phyloP scores from a whole-genome alignment of 2,113 vertebrate genomes.

The Pleuronectes platessa region DNA sequence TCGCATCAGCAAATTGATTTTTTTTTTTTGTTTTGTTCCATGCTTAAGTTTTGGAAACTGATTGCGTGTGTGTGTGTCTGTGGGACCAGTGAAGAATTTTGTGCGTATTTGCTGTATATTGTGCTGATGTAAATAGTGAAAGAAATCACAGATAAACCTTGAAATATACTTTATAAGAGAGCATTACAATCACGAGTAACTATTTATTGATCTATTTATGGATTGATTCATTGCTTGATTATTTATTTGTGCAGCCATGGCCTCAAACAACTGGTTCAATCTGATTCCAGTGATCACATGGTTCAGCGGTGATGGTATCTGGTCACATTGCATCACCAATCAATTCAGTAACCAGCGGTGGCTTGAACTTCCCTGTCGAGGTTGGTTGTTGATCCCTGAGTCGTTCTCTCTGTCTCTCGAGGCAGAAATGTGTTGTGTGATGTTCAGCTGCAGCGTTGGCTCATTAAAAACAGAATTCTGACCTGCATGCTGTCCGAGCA shows the following conservation, averaged over 20 bases:
- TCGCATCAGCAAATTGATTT: neutral
- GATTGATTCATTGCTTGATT: constrained; percentile 56
- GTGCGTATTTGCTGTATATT: constrained; percentile 30
- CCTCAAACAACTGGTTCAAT: constrained; percentile 24
- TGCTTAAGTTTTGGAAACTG: constrained; percentile 1
- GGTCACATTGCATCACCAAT: neutral
- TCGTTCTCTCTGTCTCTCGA: constrained; percentile 2
- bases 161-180: constrained; percentile 68
- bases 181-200: constrained; percentile 54
- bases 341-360: constrained; percentile 45
- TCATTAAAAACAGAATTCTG: constrained; percentile 11
- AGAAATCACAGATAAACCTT: constrained; percentile 65
- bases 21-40: neutral
- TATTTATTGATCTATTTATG: constrained; percentile 73
- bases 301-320: neutral
- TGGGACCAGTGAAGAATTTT: constrained; percentile 12
- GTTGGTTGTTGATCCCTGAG: neutral
- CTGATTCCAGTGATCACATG: neutral
- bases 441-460: constrained; percentile 2
- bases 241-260: constrained; percentile 39
- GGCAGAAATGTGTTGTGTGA: constrained; percentile 9
- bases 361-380: constrained; percentile 45
- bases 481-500: constrained; percentile 35
- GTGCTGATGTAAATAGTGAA: constrained; percentile 73
- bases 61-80: constrained; percentile 1